Evolutionary conservation across 1,140 invertebrate genomes (phyloP), one percentile per base, ranked within the genome.

Genomic region (Doryteuthis pealeii): DNA sequence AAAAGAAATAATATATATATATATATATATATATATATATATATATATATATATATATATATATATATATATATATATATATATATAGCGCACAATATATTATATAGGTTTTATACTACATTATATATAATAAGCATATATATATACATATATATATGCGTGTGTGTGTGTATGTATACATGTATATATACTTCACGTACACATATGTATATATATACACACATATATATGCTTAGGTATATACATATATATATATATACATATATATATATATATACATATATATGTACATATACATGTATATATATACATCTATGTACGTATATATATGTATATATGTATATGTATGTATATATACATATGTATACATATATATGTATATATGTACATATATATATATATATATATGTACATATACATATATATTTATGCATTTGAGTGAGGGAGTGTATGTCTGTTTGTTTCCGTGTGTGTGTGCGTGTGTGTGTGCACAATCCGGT

Each of bases 31-130:
- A 40, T 40, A 40, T 40, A 40, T 40, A 40, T 40, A 40, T 40
- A 40, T 40, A 40, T 40, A 40, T 40, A 40, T 40, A 40, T n/a
- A 58, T 58, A 58, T 26, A n/a, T 26, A 58, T 58, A 40, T 40
- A 40, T 40, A 58, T 58, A 58, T 58, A 58, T 58, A 58, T 28
- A 58, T 58, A 58, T 58, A 58, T 58, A 58, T 28, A 58, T 58
- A 58, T 58, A 22, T 49, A 49, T 49, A 49, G 8, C 8, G 8
- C 8, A 10, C 8, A 8, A 49, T 49, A 49, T 49, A 49, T 49
- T 49, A 49, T 49, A 49, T 49, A 49, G 45, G 45, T n/a, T n/a
- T n/a, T n/a, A n/a, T n/a, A n/a, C n/a, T n/a, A n/a, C n/a, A n/a
- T n/a, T n/a, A n/a, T n/a, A 58, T 58, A 58, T 58, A 58, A n/a